A percentile compares a stretch with the other conserved stretches of the same genome.
Evolutionary conservation across 2,888 invertebrate species (phyloP).

Genomic region (Drosophila anomalipes): DNA sequence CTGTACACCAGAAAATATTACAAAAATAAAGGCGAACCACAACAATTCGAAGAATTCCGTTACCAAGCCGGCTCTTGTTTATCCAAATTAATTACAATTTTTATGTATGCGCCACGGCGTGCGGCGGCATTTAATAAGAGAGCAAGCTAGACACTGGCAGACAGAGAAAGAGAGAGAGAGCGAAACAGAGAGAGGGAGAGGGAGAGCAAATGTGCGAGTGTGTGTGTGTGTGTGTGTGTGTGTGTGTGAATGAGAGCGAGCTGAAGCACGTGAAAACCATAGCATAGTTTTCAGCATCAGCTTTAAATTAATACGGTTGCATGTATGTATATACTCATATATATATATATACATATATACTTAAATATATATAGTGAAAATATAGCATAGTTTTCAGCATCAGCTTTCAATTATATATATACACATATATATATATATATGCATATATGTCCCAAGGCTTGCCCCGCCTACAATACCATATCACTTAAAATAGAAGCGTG

Average conservation of each 20-base stretch:
- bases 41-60: slow-evolving; percentile 43
- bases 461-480: neutral
- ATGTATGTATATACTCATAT: neutral
- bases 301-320: slow-evolving; percentile 64
- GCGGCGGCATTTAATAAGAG: slow-evolving; percentile 42
- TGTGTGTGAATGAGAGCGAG: slow-evolving; percentile 8
- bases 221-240: neutral
- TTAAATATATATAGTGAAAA: neutral
- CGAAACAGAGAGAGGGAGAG: neutral
- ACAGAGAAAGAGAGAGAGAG: neutral
- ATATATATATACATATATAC: neutral
- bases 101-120: slow-evolving; percentile 45
- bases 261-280: slow-evolving; percentile 51
- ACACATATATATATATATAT: slow-evolving; percentile 6
- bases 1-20: slow-evolving; percentile 67
- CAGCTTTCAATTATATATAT: slow-evolving; percentile 56
- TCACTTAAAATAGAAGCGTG: neutral
- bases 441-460: slow-evolving; percentile 48
- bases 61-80: slow-evolving; percentile 56
- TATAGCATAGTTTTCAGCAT: slow-evolving; percentile 43
- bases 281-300: slow-evolving; percentile 59
- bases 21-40: slow-evolving; percentile 39
- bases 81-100: slow-evolving; percentile 56
- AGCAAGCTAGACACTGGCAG: neutral
- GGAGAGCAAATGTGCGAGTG: neutral